These are phyloP conservation scores for Vesta saturnalis DNA, from an alignment of 2,888 invertebrate species.

Conservation along the genomic window DNA sequence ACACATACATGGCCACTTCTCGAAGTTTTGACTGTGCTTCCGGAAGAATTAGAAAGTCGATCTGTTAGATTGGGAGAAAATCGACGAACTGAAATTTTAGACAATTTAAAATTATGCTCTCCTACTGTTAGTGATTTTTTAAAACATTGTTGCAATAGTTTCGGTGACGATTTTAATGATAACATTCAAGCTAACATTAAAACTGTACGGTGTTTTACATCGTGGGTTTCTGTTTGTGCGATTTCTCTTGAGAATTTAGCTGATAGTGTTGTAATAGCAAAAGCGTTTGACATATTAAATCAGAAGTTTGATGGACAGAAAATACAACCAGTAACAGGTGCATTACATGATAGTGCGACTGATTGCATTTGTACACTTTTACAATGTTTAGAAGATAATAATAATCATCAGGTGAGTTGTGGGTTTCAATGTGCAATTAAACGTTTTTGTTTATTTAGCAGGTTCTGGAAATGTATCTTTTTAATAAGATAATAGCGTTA, in stretches of 20 bases:
- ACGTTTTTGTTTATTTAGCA: conserved; percentile 54
- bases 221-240: conserved; percentile 89
- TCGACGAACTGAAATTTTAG: conserved; percentile 83
- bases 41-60: conserved; percentile 92
- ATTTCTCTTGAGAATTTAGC: conserved; percentile 79
- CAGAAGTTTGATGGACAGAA: conserved; percentile 53
- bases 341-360: conserved; percentile 87
- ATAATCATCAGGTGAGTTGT: conserved; percentile 64
- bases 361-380: conserved; percentile 90
- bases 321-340: conserved; percentile 48
- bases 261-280: conserved; percentile 76
- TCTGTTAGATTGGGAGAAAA: conserved; percentile 88
- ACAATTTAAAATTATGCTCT: conserved; percentile 80
- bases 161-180: conserved; percentile 71
- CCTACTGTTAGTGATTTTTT: conserved; percentile 82
- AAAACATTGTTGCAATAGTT: conserved; percentile 76
- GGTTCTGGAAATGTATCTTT: conserved; percentile 80
- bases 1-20: conserved; percentile 84
- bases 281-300: conserved; percentile 74
- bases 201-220: conserved; percentile 86
- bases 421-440: too few relatives aligned
- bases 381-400: conserved; percentile 82
- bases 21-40: conserved; percentile 92
- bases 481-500: conserved; percentile 81
- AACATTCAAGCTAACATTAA: conserved; percentile 76